These are phyloP conservation scores for Hyaena hyaena DNA, from an alignment of 2,113 vertebrate genomes.

Conservation along the genomic window DNA sequence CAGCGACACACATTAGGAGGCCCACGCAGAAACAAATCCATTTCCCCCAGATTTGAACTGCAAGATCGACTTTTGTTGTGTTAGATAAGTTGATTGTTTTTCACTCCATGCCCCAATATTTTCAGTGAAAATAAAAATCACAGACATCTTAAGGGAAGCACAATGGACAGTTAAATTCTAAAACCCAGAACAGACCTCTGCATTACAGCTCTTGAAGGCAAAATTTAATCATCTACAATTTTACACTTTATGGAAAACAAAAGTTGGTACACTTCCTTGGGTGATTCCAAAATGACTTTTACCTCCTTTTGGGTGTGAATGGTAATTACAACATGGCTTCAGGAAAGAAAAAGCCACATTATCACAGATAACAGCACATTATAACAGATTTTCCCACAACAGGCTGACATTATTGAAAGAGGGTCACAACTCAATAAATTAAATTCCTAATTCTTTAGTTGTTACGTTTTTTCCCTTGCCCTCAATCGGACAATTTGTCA, in stretches of 20 bases:
- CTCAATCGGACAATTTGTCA: neutral
- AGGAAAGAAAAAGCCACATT: neutral
- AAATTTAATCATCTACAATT: neutral
- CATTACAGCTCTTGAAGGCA: neutral
- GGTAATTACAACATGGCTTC: neutral
- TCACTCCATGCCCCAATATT: neutral
- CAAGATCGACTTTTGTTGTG: neutral
- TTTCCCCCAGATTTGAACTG: neutral
- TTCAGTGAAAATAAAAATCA: conserved; percentile 7
- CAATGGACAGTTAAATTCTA: neutral
- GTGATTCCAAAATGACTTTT: neutral
- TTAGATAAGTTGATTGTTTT: neutral
- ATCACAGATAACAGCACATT: neutral
- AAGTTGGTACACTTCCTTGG: neutral
- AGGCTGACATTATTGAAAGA: conserved; percentile 7
- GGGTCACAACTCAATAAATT: neutral
- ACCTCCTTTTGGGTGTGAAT: neutral
- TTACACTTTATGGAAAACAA: neutral
- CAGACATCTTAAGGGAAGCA: neutral
- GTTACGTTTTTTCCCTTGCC: neutral
- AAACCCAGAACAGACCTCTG: neutral
- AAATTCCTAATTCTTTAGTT: neutral
- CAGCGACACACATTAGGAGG: conserved; percentile 18
- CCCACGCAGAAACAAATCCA: fast-evolving
- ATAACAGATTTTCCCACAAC: neutral